Conservation (phyloP, 2,888 invertebrate species). For the Morpho achilles region DNA sequence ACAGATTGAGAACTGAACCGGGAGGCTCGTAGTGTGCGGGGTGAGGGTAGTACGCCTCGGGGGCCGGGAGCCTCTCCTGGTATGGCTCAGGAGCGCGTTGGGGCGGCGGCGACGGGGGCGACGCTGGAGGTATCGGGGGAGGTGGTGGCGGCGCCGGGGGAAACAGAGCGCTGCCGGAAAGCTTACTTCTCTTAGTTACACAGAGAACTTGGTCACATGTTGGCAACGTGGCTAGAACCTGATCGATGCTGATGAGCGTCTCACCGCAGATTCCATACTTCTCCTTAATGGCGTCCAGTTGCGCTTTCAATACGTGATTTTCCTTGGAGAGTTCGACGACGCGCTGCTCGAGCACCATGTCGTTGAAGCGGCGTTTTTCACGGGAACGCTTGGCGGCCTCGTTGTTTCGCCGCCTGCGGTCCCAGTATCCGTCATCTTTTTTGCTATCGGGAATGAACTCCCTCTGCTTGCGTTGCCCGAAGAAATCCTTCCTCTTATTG, state of each 20-base stretch:
- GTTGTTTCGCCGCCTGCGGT: slow-evolving; percentile 95
- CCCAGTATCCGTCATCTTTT: slow-evolving; percentile 99
- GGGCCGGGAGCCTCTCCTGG: slow-evolving; percentile 68
- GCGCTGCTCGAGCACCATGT: slow-evolving; percentile 96
- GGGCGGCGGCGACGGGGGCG: slow-evolving; percentile 74
- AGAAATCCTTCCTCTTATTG: slow-evolving; percentile 89
- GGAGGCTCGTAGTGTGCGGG: slow-evolving; percentile 80
- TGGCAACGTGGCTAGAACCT: slow-evolving; percentile 91
- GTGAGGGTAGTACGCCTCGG: slow-evolving; percentile 70
- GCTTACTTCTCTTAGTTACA: slow-evolving; percentile 85
- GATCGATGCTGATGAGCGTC: slow-evolving; percentile 91
- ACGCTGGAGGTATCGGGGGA: slow-evolving; percentile 68
- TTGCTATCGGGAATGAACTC: slow-evolving; percentile 98
- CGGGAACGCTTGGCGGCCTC: slow-evolving; percentile 97
- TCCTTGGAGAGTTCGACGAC: slow-evolving; percentile 97
- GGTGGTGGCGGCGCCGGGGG: slow-evolving; percentile 78
- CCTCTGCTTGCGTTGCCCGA: slow-evolving; percentile 94
- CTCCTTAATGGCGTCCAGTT: slow-evolving; percentile 94
- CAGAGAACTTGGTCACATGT: slow-evolving; percentile 91
- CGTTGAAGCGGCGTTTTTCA: slow-evolving; percentile 97
- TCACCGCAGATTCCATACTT: slow-evolving; percentile 95
- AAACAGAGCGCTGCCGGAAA: slow-evolving; percentile 70
- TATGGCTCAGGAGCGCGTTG: slow-evolving; percentile 76
- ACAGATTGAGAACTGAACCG: slow-evolving; percentile 86
- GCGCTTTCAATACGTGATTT: slow-evolving; percentile 95